Evolutionary conservation across 53 echinoderm and acorn worm species (phyloP), one percentile per base, ranked within the genome.

Genomic region (Paracentrotus lividus): DNA sequence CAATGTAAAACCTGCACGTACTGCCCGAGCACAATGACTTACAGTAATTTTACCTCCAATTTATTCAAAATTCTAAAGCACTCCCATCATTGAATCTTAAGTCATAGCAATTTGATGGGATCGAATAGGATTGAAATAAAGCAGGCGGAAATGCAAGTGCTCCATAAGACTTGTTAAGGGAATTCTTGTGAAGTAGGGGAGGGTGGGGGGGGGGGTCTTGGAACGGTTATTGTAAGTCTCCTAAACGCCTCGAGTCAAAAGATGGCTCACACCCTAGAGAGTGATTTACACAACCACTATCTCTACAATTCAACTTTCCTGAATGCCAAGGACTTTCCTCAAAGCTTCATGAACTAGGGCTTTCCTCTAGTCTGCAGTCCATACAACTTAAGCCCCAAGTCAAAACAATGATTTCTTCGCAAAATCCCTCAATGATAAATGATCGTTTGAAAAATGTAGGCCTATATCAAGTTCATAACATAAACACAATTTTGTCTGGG

Each of bases 311-410:
- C 53, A 72, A 90, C 49, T 53, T 72, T 90, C 75, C 58, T 90
- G 68, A 90, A 75, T 90, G 91, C 91, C 91, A 90, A 90, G 91
- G 91, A 6, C 64, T 44, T 89, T 89, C 89, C 89, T 89, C 21
- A 24, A 13, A 7, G 26, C 7, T 16, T 52, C 54, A 67, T 81
- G 45, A 2, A 61, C 23, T 7, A 45, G 64, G 23, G 65, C 20
- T 26, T 61, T 60, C 44, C 76, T 42, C 13, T 18, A 15, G 42
- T 76, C 18, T 76, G 76, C 76, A 76, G 4, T 7, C 10, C 16
- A 13, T 8, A 64, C 5, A 26, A 64, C 9, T 29, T 1, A 15
- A 57, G 64, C 64, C n/a, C n/a, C n/a, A n/a, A n/a, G n/a, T 64
- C 31, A 64, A 61, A 5, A 27, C 2, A 27, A 29, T 27, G 8